These are phyloP conservation scores for Gadopsis marmoratus DNA, from an alignment of 2,797 vertebrate genomes.

Conservation along the genomic window DNA sequence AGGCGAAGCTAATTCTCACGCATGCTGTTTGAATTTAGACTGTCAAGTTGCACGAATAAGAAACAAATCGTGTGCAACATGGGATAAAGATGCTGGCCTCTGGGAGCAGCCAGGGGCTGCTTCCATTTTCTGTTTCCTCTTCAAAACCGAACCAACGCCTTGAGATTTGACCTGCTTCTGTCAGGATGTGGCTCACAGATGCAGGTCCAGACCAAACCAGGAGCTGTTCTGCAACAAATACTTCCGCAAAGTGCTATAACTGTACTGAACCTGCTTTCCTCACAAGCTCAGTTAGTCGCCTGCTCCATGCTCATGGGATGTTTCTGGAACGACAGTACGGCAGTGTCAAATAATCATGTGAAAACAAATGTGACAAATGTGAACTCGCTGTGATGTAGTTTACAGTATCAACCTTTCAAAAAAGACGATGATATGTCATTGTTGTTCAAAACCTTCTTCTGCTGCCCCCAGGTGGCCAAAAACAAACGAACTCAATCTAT, in stretches of 20 bases:
- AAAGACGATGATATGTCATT: not conserved
- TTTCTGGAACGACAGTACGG: no score
- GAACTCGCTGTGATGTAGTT: no score
- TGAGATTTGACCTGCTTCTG: not conserved
- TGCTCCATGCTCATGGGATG: no score
- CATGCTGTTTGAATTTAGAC: not conserved
- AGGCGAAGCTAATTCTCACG: not conserved
- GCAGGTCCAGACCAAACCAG: not conserved
- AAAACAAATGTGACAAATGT: no score
- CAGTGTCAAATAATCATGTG: no score
- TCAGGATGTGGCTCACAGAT: not conserved
- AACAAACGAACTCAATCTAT: not conserved
- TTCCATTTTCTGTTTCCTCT: constrained; percentile 21
- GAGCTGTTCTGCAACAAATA: not conserved
- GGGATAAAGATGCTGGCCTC: not conserved
- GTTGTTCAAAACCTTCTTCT: not conserved
- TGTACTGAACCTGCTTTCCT: not conserved
- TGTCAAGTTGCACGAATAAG: not conserved
- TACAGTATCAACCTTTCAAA: no score
- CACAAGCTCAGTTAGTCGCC: not conserved
- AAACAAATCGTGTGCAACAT: not conserved
- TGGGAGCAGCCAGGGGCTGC: not conserved
- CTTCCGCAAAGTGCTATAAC: not conserved
- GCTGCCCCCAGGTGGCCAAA: constrained; percentile 8
- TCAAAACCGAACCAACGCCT: constrained; percentile 37